Base-by-base conservation (phyloP, 2,797 vertebrate species). In the Hyperoplus lanceolatus region DNA sequence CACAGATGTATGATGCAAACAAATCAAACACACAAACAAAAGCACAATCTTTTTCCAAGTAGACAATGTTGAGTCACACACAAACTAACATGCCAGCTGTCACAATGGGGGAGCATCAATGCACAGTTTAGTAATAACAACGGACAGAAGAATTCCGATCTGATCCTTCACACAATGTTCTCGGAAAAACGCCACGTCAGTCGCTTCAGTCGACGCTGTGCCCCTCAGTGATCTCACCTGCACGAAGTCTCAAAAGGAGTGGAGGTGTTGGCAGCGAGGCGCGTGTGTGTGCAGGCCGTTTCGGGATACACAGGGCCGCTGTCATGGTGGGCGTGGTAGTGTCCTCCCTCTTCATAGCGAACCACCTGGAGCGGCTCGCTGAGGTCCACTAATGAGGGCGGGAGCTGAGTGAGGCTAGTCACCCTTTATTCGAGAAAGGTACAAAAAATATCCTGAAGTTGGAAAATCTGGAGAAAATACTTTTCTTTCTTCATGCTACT, bases 251-350 rank as follows among this genome's bases (percentile, higher is more conserved):
- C 97, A 56, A 99, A 99, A 29, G 98, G 96, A 39, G 96, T 95
- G 0, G 97, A 97, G 71, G 96, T 96, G 55, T 99, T 99, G 75
- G 95, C 94, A 0, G 97, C 96, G 12, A 98, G 95, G 67, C 97
- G 97, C 0, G 98, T 99, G 89, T 99, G 98, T 55, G 96, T 97
- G 92, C 98, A 99, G 81, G 97, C 96, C 0, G 98, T 99, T 94
- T 99, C 98, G 0, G 97, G 97, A 89, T 98, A 99, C 71, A 99
- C 97, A 0, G 98, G 98, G 3, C 98, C 98, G 1, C 98, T 99
- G 96, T 99, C 98, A 62, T 99, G 97, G 73, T 99, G 98, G 81
- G 97, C 98, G 0, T 99, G 98, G 92, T 99, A 99, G 95, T 99
- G 98, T 1, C 98, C 98, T 13, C 98, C 98, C 83, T 98, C 94